Conservation (phyloP, 2,888 invertebrate species). For the Drosophila ezoana region DNA sequence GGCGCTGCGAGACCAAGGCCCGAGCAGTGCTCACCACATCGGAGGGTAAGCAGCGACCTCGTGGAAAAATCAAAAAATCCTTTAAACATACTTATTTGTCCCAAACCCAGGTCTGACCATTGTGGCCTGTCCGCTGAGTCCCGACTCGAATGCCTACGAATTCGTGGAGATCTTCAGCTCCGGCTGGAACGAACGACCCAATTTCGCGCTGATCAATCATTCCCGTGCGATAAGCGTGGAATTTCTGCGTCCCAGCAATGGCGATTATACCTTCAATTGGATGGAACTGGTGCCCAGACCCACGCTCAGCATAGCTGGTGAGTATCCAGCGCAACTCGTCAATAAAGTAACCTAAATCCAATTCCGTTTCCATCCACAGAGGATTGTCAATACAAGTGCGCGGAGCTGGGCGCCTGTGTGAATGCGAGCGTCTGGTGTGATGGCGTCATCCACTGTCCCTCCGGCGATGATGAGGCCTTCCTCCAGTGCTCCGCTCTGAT, state of each 20-base stretch:
- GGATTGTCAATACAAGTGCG: slow-evolving; percentile 91
- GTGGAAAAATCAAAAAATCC: rapidly evolving
- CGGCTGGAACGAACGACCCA: slow-evolving; percentile 89
- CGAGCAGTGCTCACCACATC: slow-evolving; percentile 92
- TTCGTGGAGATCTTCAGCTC: slow-evolving; percentile 93
- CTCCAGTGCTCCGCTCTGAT: slow-evolving; percentile 92
- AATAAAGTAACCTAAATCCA: background rate
- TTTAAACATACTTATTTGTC: background rate
- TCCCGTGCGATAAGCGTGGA: slow-evolving; percentile 91
- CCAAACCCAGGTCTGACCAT: slow-evolving; percentile 84
- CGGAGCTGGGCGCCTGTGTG: slow-evolving; percentile 93
- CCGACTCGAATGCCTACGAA: slow-evolving; percentile 87
- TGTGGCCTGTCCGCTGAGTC: slow-evolving; percentile 86
- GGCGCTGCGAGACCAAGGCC: slow-evolving; percentile 90
- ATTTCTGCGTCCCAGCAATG: slow-evolving; percentile 91
- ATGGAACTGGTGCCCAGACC: slow-evolving; percentile 89
- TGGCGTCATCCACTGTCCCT: slow-evolving; percentile 91
- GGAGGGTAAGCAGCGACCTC: slow-evolving; percentile 74
- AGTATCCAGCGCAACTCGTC: slow-evolving; percentile 1
- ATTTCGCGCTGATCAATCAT: slow-evolving; percentile 87
- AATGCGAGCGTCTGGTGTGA: slow-evolving; percentile 93
- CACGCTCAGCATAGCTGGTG: slow-evolving; percentile 85
- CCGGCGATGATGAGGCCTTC: slow-evolving; percentile 92
- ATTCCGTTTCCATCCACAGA: slow-evolving; percentile 83
- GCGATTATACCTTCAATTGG: slow-evolving; percentile 92